Percentiles rank a stretch among this genome's conserved stretches.
Conservation (phyloP, 2,797 vertebrate genomes). For the Gymnoscopelus braueri region DNA sequence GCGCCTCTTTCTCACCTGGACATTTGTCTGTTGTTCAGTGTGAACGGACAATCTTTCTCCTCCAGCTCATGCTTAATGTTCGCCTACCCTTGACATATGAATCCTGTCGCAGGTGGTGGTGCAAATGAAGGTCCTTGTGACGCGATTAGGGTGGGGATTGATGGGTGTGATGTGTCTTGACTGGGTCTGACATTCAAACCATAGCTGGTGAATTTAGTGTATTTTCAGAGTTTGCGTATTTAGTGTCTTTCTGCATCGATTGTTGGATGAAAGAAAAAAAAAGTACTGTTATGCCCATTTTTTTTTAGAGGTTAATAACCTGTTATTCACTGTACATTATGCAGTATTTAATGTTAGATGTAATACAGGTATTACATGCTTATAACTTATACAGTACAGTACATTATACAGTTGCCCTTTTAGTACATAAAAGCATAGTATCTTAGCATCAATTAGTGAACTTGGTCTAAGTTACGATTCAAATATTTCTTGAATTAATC, state of each 20-base stretch:
- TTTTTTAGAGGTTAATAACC: slow-evolving; percentile 31
- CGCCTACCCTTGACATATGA: slow-evolving; percentile 34
- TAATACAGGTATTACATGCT: slow-evolving; percentile 52
- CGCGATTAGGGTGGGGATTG: slow-evolving; percentile 13
- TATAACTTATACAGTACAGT: slow-evolving; percentile 46
- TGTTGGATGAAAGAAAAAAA: slow-evolving; percentile 41
- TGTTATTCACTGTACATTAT: slow-evolving; percentile 49
- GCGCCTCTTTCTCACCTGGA: slow-evolving; percentile 39
- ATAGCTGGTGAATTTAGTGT: no score
- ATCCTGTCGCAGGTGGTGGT: slow-evolving; percentile 35
- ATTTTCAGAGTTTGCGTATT: slow-evolving; percentile 1
- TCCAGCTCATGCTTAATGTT: slow-evolving; percentile 40
- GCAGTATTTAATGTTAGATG: slow-evolving; percentile 34
- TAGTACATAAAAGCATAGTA: slow-evolving; percentile 38
- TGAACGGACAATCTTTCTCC: slow-evolving; percentile 37
- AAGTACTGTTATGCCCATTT: slow-evolving; percentile 34
- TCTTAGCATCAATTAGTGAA: slow-evolving; percentile 42
- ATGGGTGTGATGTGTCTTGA: not conserved
- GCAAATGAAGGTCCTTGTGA: slow-evolving; percentile 7
- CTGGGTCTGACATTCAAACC: not conserved
- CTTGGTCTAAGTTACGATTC: slow-evolving; percentile 23
- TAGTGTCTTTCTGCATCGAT: slow-evolving; percentile 26
- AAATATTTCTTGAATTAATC: slow-evolving; percentile 34
- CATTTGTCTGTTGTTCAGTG: slow-evolving; percentile 16
- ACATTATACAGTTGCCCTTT: slow-evolving; percentile 43